These are phyloP conservation scores for Gopherus evgoodei DNA, from an alignment of 2,113 vertebrate genomes.

Conservation along the genomic window DNA sequence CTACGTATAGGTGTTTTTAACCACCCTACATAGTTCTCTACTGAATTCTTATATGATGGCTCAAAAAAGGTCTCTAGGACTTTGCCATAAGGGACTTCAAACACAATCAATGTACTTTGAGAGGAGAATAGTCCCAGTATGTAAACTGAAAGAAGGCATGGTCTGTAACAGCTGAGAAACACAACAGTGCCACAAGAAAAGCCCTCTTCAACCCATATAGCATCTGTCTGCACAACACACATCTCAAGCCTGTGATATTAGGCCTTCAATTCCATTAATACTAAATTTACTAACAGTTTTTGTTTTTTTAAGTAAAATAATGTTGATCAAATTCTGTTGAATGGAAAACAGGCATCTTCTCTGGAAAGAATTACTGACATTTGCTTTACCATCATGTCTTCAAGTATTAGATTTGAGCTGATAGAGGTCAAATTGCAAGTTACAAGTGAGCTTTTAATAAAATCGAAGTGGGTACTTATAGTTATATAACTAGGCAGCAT, in stretches of 20 bases:
- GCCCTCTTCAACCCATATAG: neutral
- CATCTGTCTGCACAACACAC: neutral
- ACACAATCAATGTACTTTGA: neutral
- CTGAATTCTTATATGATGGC: neutral
- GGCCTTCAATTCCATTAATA: neutral
- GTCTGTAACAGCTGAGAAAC: neutral
- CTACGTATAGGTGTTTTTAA: neutral
- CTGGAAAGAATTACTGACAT: slow-evolving; percentile 40
- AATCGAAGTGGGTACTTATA: neutral
- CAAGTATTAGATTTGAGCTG: slow-evolving; percentile 57
- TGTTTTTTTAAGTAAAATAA: neutral
- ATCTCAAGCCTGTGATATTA: neutral
- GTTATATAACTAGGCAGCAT: neutral
- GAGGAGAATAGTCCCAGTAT: neutral
- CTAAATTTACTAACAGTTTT: neutral
- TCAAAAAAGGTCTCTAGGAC: neutral
- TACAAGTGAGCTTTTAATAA: slow-evolving; percentile 19
- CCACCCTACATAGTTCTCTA: neutral
- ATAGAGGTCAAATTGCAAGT: slow-evolving; percentile 48
- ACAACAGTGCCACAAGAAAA: neutral
- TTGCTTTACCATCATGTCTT: slow-evolving; percentile 48
- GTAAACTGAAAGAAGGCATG: neutral
- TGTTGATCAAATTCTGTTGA: slow-evolving; percentile 26
- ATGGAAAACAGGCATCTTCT: slow-evolving; percentile 24
- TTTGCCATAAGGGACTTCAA: neutral